Conservation (phyloP, 1,140 invertebrate genomes). For the Philopotamus ludificatus region DNA sequence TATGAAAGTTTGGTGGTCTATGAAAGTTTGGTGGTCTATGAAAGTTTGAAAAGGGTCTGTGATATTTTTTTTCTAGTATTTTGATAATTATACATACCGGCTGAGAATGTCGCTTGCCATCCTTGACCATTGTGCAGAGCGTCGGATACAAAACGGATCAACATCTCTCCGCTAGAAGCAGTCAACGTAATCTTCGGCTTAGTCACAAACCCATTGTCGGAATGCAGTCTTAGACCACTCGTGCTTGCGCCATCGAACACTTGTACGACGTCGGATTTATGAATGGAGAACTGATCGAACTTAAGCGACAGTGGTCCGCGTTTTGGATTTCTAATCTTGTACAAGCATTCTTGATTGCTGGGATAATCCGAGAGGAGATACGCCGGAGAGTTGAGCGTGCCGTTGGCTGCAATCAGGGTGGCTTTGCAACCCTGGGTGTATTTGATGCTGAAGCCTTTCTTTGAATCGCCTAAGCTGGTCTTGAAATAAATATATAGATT, state of each 20-base stretch:
- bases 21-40: no score
- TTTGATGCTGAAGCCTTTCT: constrained; percentile 87
- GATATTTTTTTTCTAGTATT: no score
- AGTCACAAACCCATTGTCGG: constrained; percentile 84
- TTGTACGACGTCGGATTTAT: constrained; percentile 84
- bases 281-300: constrained; percentile 83
- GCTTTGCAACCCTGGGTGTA: constrained; percentile 86
- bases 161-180: constrained; percentile 88
- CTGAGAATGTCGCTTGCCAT: constrained; percentile 90
- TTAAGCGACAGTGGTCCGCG: constrained; percentile 83
- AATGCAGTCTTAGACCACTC: constrained; percentile 81
- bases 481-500: constrained; percentile 90
- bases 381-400: constrained; percentile 84
- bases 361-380: constrained; percentile 82
- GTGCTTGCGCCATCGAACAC: constrained; percentile 87
- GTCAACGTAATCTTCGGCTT: constrained; percentile 86
- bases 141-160: constrained; percentile 85
- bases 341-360: constrained; percentile 88
- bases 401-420: constrained; percentile 76
- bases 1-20: no score
- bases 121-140: constrained; percentile 78
- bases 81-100: constrained; percentile 58
- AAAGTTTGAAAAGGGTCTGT: no score
- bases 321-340: constrained; percentile 80
- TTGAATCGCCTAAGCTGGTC: constrained; percentile 83